These are phyloP conservation scores for Hypothenemus hampei DNA, from an alignment of 1,140 invertebrate genomes.

Conservation along the genomic window DNA sequence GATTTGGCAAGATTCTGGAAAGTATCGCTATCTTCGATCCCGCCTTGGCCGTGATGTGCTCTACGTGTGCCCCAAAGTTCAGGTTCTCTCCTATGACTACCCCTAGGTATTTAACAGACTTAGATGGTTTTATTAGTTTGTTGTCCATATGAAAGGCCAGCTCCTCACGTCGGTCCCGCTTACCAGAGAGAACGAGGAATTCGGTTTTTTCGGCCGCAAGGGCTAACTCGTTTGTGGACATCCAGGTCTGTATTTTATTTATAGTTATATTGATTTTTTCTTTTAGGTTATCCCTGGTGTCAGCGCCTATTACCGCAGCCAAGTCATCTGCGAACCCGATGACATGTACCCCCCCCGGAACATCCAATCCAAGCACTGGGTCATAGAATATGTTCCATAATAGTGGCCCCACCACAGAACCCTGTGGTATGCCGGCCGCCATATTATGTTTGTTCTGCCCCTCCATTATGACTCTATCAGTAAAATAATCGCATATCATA, in stretches of 20 bases:
- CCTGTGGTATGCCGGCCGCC: conserved; percentile 44
- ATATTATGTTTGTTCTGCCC: too few relatives aligned
- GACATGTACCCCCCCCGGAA: conserved; percentile 8
- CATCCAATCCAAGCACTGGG: conserved; percentile 34
- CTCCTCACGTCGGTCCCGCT: background rate
- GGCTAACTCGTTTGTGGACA: background rate
- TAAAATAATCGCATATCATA: too few relatives aligned
- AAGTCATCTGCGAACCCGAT: conserved; percentile 17
- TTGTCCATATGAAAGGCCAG: background rate
- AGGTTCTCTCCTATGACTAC: background rate
- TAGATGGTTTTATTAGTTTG: background rate
- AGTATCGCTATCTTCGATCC: background rate
- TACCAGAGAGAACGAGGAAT: background rate
- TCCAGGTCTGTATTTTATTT: background rate
- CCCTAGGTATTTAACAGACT: background rate
- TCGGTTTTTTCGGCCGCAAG: background rate
- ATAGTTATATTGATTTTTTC: background rate
- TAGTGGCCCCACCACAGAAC: conserved; percentile 44
- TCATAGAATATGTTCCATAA: conserved; percentile 46
- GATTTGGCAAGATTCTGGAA: background rate
- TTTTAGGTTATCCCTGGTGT: background rate
- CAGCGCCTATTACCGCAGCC: background rate
- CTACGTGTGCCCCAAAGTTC: background rate
- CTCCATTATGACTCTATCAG: too few relatives aligned
- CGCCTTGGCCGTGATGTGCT: background rate